A percentile compares a stretch with the other conserved stretches of the same genome.
phyloP scores from a whole-genome alignment of 2,113 vertebrate species.

The Muntiacus muntjak region DNA sequence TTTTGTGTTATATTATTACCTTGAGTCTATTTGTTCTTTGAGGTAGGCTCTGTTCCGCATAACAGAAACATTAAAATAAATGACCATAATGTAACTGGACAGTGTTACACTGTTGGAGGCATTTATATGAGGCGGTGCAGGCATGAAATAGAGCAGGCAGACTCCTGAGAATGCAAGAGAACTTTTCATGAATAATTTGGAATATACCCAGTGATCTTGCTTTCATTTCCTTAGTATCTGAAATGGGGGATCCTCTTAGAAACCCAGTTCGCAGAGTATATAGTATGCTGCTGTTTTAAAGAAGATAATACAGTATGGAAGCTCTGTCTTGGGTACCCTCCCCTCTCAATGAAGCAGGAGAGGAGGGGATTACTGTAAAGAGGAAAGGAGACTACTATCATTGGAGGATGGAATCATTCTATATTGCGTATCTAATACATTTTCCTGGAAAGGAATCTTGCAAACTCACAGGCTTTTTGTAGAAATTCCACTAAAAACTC shows the following conservation, averaged over 20 bases:
- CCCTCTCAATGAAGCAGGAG: background rate
- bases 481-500: background rate
- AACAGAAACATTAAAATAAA: slow-evolving; percentile 36
- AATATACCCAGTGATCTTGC: background rate
- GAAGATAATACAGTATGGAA: background rate
- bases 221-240: slow-evolving; percentile 39
- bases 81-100: background rate
- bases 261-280: background rate
- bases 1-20: slow-evolving; percentile 8
- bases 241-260: background rate
- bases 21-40: slow-evolving; percentile 41
- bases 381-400: background rate
- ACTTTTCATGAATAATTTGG: background rate
- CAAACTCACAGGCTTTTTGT: background rate
- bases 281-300: background rate
- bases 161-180: background rate
- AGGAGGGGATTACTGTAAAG: background rate
- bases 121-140: background rate
- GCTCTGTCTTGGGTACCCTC: background rate
- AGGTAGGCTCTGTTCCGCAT: background rate
- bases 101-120: background rate
- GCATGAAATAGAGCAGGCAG: background rate
- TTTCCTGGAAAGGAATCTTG: background rate
- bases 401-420: background rate
- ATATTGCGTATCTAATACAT: background rate